Percentiles rank a stretch among this genome's conserved stretches.
Conservation (phyloP, 2,113 vertebrate genomes). For the Ardeotis arabs region DNA sequence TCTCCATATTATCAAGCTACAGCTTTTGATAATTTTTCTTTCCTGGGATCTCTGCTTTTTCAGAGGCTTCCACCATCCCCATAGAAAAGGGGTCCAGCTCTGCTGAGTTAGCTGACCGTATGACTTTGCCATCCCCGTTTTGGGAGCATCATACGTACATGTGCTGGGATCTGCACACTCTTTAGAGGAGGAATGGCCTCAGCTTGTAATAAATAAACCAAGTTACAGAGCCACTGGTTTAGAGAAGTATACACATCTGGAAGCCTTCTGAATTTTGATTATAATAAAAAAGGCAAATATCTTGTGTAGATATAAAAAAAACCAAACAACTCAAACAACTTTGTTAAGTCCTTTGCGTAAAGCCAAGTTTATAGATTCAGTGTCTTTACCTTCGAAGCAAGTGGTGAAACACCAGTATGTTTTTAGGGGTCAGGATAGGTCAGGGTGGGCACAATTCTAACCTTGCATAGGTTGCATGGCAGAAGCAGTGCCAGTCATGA, state of each 20-base stretch:
- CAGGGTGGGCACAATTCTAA: neutral
- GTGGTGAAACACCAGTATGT: neutral
- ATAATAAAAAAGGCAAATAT: neutral
- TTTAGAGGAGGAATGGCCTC: neutral
- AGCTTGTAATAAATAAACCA: neutral
- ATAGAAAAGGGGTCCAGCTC: neutral
- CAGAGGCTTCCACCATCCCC: neutral
- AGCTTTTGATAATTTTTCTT: neutral
- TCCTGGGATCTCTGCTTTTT: neutral
- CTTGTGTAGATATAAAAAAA: neutral
- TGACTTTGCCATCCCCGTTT: neutral
- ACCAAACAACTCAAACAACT: neutral
- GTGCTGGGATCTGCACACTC: neutral
- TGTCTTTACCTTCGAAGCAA: neutral
- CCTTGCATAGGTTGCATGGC: neutral
- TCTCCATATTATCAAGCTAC: neutral
- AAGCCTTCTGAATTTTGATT: neutral
- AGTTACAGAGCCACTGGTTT: neutral
- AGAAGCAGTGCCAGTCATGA: neutral
- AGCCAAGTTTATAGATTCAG: neutral
- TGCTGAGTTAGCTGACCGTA: neutral
- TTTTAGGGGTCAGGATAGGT: neutral
- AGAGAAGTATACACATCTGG: neutral
- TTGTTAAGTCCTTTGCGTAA: neutral
- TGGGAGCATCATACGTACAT: rapidly evolving